These are phyloP conservation scores for Hephaestus fuliginosus DNA, from an alignment of 2,797 vertebrate genomes.

Conservation along the genomic window DNA sequence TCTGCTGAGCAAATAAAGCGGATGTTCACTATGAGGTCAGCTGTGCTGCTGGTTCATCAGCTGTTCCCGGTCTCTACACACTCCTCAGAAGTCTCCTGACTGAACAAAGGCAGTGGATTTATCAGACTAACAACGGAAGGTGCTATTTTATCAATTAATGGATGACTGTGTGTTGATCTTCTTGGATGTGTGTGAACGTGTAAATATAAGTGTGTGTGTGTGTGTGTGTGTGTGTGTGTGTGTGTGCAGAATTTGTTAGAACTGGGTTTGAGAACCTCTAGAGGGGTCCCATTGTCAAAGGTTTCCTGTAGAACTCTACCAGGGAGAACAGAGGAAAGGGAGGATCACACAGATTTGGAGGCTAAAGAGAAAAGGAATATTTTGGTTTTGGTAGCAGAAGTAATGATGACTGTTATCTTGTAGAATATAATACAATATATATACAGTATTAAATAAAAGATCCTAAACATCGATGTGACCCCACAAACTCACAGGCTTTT, in stretches of 20 bases:
- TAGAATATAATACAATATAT: neutral
- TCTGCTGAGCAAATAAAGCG: slow-evolving; percentile 56
- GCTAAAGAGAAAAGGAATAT: slow-evolving; percentile 34
- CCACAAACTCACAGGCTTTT: neutral
- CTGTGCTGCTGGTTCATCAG: slow-evolving; percentile 32
- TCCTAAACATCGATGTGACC: neutral
- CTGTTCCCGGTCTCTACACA: neutral
- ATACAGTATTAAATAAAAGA: neutral
- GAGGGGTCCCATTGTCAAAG: slow-evolving; percentile 79
- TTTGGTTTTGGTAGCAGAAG: slow-evolving; percentile 28
- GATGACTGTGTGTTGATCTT: slow-evolving; percentile 16
- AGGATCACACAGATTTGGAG: slow-evolving; percentile 65
- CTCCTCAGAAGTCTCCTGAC: slow-evolving; percentile 26
- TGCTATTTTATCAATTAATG: slow-evolving; percentile 28
- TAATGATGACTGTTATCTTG: neutral
- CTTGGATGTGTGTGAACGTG: slow-evolving; percentile 32
- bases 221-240: slow-evolving; percentile 29
- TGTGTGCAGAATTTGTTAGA: slow-evolving; percentile 51
- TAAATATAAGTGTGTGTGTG: slow-evolving; percentile 15
- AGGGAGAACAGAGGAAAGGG: slow-evolving; percentile 76
- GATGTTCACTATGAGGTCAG: slow-evolving; percentile 25
- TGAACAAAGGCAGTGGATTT: slow-evolving; percentile 2
- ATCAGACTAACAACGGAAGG: slow-evolving; percentile 34
- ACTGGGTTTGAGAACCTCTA: slow-evolving; percentile 60
- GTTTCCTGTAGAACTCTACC: slow-evolving; percentile 76